Base-by-base conservation (phyloP, 2,888 invertebrate genomes). In the Tholera decimalis region DNA sequence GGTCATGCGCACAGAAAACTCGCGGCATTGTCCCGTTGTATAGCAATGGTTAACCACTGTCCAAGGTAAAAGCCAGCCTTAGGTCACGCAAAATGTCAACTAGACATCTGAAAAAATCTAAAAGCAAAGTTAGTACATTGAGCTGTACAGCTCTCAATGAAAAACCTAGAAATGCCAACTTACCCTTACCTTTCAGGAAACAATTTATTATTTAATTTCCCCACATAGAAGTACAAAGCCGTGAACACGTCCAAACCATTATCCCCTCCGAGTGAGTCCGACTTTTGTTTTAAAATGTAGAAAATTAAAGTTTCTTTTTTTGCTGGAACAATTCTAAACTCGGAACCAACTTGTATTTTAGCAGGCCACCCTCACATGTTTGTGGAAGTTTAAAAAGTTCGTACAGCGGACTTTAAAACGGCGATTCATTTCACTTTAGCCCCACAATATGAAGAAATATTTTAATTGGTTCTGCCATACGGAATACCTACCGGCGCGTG, bases 281-380 rank as follows among this genome's bases (percentile, higher is more conserved):
- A 91, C 92, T 93, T 92, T 92, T 90, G 91, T 93, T 94, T 93
- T 91, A 92, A 94, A 94, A 92, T 90, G 92, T 92, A 92, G 89
- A 91, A 81, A 94, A 94, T 94, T 93, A 92, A 94, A 94, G 89
- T 93, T 94, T 89, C 91, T 92, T 95, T 94, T 94, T 94, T 92
- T 89, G 90, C 84, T 80, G 87, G 77, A 92, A 92, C 94, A 93
- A 93, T 94, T 92, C 93, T 90, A 92, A 94, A 92, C 93, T 92
- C 91, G 89, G 74, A 78, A 86, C 83, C 91, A 95, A 95, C 95
- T 95, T 95, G 90, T 92, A 88, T 95, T 94, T 95, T 94, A 95
- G 92, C 91, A 80, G 88, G 85, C 83, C 87, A 86, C 92, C 92
- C 93, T 93, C 91, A 91, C 93, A 92, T 93, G 94, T 93, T 93